These are phyloP conservation scores for Glyptemys insculpta DNA, from an alignment of 2,797 vertebrate genomes.

Conservation along the genomic window DNA sequence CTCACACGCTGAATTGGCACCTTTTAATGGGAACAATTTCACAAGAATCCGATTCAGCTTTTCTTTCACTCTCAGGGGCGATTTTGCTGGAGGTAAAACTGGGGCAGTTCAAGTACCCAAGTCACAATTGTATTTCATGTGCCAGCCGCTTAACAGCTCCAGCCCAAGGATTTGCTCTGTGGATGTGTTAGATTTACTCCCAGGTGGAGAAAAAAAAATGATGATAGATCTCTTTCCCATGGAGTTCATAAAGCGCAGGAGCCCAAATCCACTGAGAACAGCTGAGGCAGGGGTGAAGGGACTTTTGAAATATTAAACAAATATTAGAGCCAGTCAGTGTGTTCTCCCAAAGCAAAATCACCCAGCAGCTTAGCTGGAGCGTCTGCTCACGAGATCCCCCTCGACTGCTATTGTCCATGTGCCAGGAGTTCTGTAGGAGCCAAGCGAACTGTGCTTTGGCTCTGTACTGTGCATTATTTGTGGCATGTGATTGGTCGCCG, in stretches of 20 bases:
- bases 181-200: neutral
- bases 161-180: neutral
- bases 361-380: neutral
- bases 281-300: neutral
- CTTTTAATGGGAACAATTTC: conserved; percentile 24
- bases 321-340: neutral
- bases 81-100: neutral
- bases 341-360: neutral
- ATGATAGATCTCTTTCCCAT: neutral
- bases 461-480: neutral
- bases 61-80: neutral
- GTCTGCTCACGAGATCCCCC: neutral
- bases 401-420: neutral
- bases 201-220: neutral
- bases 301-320: neutral
- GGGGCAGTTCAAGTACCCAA: neutral
- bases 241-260: neutral
- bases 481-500: neutral
- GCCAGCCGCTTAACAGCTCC: neutral
- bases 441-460: neutral
- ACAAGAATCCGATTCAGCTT: neutral
- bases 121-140: neutral
- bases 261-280: neutral
- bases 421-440: neutral
- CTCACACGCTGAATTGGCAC: neutral